Percentiles rank a stretch among this genome's conserved stretches.
phyloP scores from a whole-genome alignment of 2,888 invertebrate species.

The Dilophus febrilis region DNA sequence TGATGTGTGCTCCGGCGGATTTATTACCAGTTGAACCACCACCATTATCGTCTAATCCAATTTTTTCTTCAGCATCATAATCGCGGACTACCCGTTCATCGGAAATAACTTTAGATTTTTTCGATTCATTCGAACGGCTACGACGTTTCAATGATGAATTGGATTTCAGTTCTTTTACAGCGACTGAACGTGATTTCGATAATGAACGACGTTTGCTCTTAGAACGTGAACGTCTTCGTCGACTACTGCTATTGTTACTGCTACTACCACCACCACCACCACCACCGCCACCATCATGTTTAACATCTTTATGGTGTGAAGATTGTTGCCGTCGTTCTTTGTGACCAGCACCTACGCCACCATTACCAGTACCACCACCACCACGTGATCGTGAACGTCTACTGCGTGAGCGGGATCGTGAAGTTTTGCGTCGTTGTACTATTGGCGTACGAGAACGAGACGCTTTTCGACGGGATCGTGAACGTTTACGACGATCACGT shows the following conservation, averaged over 20 bases:
- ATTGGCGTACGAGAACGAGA: neutral
- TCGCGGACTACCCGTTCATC: constrained; percentile 23
- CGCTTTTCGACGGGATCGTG: constrained; percentile 8
- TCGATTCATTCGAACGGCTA: constrained; percentile 24
- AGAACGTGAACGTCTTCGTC: constrained; percentile 25
- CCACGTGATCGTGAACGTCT: constrained; percentile 37
- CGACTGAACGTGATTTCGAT: constrained; percentile 25
- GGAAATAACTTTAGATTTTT: constrained; percentile 17
- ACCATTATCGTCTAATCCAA: constrained; percentile 19
- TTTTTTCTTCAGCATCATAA: constrained; percentile 22
- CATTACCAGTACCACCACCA: constrained; percentile 15
- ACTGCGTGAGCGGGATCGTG: constrained; percentile 15
- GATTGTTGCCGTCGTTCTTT: constrained; percentile 34
- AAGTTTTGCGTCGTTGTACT: neutral
- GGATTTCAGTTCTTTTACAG: constrained; percentile 20
- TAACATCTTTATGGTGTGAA: constrained; percentile 32
- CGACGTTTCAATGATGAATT: constrained; percentile 22
- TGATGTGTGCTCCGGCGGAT: too few relatives aligned
- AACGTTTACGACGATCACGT: constrained; percentile 17
- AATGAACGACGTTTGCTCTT: constrained; percentile 29
- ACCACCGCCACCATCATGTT: constrained; percentile 18
- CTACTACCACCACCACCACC: constrained; percentile 12
- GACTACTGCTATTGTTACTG: constrained; percentile 9
- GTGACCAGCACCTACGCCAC: constrained; percentile 36
- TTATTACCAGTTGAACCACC: too few relatives aligned